Evolutionary conservation across 2,888 invertebrate genomes (phyloP).

Genomic region (Thecocarcelia acutangulata): DNA sequence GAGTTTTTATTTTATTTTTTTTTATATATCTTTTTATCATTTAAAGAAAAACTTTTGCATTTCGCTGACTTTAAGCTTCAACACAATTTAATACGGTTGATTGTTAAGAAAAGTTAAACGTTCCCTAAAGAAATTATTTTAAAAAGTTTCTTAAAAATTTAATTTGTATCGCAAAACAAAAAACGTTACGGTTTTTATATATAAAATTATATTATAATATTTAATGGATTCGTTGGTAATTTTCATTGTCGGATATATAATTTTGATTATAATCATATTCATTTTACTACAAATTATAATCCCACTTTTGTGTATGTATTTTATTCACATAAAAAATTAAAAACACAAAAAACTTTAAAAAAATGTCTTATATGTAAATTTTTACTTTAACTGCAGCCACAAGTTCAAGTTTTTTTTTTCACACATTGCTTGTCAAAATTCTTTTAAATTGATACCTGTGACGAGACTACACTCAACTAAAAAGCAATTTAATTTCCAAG

Average conservation of each 20-base stretch:
- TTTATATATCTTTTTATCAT: conserved; percentile 31
- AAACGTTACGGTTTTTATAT: conserved; percentile 10
- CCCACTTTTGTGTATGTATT: conserved; percentile 54
- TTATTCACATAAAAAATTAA: neutral
- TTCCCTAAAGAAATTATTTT: conserved; percentile 31
- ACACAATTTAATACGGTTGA: conserved; percentile 9
- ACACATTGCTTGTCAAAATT: too few species aligned
- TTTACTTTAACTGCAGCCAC: neutral
- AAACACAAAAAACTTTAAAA: neutral
- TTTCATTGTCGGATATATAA: conserved; percentile 60
- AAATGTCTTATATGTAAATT: neutral
- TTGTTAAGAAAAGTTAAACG: conserved; percentile 1
- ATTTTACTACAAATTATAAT: conserved; percentile 57
- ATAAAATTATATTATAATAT: conserved; percentile 7
- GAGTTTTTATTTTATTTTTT: neutral
- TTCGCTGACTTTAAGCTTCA: conserved; percentile 8
- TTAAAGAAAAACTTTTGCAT: conserved; percentile 1
- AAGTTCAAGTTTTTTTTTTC: too few species aligned
- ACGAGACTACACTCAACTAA: too few species aligned
- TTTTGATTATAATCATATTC: conserved; percentile 60
- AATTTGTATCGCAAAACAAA: neutral
- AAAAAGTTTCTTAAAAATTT: too few species aligned
- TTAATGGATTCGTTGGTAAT: conserved; percentile 59
- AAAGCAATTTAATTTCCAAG: too few species aligned
- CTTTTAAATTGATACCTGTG: too few species aligned